Evolutionary conservation across 2,888 invertebrate genomes (phyloP), one percentile per base, ranked within the genome.

Genomic region (Perizoma flavofasciatum): DNA sequence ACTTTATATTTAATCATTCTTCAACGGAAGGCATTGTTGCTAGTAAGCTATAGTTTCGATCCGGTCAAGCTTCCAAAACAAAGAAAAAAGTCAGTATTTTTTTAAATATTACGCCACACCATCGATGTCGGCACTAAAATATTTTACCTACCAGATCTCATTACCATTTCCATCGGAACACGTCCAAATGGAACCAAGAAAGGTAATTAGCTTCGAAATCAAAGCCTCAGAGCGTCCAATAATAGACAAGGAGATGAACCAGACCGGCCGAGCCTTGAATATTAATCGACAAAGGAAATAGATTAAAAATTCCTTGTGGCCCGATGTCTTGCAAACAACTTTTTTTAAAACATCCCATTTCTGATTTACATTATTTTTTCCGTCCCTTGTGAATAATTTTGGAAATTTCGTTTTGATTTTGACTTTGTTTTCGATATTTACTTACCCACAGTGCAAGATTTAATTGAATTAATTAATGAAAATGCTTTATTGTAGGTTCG

Each of bases 211-310:
- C 83, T 85, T 71, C 72, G 76, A 86, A 91, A 91, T 90, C 91
- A 91, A 90, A 90, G 88, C 74, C 74, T 70, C 72, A 7, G 78
- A 77, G 78, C 89, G 77, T 79, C 85, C 87, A 88, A 91, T 92
- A 91, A 88, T 83, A 81, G 81, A 69, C 73, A 63, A 92, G 92
- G 92, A 92, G 92, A 92, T 92, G 92, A 92, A 86, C 91, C 92
- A 92, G 92, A 92, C 92, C 85, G 72, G 84, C 77, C 90, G 85
- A 80, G 90, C 75, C 83, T 81, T 92, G 92, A 92, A 92, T 92
- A 92, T 92, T 92, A 92, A 92, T 92, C 88, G 88, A 83, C 89
- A 74, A 78, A 85, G 92, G 92, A 92, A 92, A 92, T 92, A 89
- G 92, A 92, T 92, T 92, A 92, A 92, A 91, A 91, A 91, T 89